Conservation (phyloP, 1,140 invertebrate genomes). For the Cataglyphis hispanica region DNA sequence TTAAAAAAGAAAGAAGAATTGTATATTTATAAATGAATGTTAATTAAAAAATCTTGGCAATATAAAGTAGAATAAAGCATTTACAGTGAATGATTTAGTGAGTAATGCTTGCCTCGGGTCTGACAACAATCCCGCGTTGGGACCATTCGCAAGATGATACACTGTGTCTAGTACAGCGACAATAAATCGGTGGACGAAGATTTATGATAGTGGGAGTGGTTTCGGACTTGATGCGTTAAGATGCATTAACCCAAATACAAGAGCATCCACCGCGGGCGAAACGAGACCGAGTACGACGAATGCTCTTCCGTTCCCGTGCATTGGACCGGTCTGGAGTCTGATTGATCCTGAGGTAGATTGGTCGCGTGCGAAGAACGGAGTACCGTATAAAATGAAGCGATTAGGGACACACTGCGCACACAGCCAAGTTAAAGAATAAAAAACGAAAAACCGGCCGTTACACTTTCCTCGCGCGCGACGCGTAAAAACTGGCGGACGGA, state of each 20-base stretch:
- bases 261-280: conserved; percentile 63
- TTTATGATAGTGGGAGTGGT: conserved; percentile 65
- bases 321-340: conserved; percentile 56
- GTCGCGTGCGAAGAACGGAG: conserved; percentile 29
- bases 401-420: conserved; percentile 56
- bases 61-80: not conserved
- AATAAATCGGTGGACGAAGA: conserved; percentile 49
- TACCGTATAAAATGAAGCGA: conserved; percentile 69
- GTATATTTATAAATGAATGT: not conserved
- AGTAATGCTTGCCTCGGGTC: conserved; percentile 3
- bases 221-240: conserved; percentile 71
- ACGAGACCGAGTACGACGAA: conserved; percentile 27
- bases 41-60: not conserved
- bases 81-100: not conserved
- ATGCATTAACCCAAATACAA: conserved; percentile 73
- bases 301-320: conserved; percentile 38
- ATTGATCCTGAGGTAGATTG: conserved; percentile 57
- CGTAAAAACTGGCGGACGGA: conserved; percentile 27
- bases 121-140: conserved; percentile 10
- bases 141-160: conserved; percentile 39
- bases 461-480: not conserved
- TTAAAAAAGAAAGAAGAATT: not conserved
- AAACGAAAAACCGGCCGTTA: conserved; percentile 41
- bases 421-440: conserved; percentile 19
- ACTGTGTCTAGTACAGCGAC: conserved; percentile 45